Conservation (phyloP, 2,888 invertebrate genomes). For the Formica aserva region DNA sequence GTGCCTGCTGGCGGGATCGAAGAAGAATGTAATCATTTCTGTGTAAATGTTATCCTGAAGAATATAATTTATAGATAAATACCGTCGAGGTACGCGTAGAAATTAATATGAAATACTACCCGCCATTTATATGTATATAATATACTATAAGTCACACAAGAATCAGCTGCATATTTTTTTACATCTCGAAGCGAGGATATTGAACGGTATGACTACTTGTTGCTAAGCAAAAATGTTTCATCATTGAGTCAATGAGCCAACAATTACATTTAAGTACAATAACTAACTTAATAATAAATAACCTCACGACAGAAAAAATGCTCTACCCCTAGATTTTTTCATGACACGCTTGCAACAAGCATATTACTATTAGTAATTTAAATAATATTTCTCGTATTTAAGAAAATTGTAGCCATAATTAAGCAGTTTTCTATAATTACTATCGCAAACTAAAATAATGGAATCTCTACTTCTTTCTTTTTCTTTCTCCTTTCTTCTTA, state of each 20-base stretch:
- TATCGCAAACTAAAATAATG: background rate
- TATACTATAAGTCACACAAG: slow-evolving; percentile 20
- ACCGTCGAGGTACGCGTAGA: slow-evolving; percentile 1
- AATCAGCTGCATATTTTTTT: slow-evolving; percentile 35
- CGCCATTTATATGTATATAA: slow-evolving; percentile 32
- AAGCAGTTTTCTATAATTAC: slow-evolving; percentile 28
- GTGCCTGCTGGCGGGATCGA: slow-evolving; percentile 21
- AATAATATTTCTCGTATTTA: background rate
- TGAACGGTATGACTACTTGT: background rate
- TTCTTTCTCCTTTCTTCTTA: slow-evolving; percentile 25
- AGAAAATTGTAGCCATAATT: background rate
- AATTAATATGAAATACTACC: slow-evolving; percentile 56
- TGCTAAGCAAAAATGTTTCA: background rate
- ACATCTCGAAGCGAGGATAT: background rate
- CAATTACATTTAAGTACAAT: background rate
- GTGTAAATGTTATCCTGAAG: slow-evolving; percentile 43
- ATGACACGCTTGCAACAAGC: background rate
- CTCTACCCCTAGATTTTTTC: background rate
- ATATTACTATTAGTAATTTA: background rate
- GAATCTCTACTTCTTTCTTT: background rate
- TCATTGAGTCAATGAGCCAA: background rate
- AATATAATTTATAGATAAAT: slow-evolving; percentile 52
- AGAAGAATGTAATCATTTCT: slow-evolving; percentile 35
- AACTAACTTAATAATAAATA: background rate
- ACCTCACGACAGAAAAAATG: background rate